Evolutionary conservation across 2,113 vertebrate species (phyloP).

Genomic region (Noctilio leporinus): DNA sequence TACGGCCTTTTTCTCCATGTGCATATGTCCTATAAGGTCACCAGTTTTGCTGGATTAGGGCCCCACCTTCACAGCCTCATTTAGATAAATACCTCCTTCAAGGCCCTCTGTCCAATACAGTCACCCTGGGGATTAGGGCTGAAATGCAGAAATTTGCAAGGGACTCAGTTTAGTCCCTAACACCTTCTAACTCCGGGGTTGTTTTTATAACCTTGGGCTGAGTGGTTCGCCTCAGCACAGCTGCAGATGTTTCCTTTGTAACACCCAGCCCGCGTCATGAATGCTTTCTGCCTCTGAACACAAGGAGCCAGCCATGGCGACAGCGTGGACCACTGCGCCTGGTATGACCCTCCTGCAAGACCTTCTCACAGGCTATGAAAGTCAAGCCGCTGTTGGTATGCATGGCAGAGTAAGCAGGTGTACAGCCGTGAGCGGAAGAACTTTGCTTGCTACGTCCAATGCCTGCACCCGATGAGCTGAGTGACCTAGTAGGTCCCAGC

Average conservation of each 20-base stretch:
- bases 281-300: not conserved
- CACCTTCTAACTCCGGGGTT: not conserved
- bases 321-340: too few relatives aligned
- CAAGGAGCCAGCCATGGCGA: not conserved
- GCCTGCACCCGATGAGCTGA: not conserved
- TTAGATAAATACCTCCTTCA: not conserved
- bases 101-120: not conserved
- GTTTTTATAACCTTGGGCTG: not conserved
- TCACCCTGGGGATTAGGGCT: not conserved
- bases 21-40: not conserved
- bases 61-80: not conserved
- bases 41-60: not conserved
- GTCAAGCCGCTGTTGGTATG: too few relatives aligned
- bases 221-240: not conserved
- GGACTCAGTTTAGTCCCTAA: not conserved
- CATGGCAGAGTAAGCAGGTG: not conserved
- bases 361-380: not conserved
- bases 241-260: not conserved
- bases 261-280: not conserved
- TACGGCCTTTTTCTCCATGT: not conserved
- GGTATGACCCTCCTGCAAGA: accelerated
- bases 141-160: not conserved
- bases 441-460: not conserved
- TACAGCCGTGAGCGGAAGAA: not conserved
- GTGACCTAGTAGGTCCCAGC: too few relatives aligned